Percentiles rank a stretch among this genome's conserved stretches.
Conservation (phyloP, 2,113 vertebrate genomes). For the Cyprinodon brontotheroides region DNA sequence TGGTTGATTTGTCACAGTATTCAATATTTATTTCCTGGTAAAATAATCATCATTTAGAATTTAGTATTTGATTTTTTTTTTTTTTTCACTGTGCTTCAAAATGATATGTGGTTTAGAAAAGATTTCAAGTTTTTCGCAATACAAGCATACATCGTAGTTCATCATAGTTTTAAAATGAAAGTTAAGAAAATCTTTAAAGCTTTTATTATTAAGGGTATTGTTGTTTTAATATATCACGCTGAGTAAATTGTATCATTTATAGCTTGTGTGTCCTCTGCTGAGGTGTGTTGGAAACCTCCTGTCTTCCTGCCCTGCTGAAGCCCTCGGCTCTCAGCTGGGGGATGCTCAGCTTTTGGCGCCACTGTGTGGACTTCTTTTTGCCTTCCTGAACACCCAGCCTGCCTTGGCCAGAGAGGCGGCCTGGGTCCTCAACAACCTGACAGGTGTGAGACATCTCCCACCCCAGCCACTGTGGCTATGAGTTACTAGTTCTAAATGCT, state of each 20-base stretch:
- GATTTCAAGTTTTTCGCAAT: neutral
- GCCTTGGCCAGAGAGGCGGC: constrained; percentile 85
- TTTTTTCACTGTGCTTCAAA: neutral
- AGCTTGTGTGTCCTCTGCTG: constrained; percentile 90
- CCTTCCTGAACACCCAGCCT: constrained; percentile 79
- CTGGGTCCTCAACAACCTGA: constrained; percentile 97
- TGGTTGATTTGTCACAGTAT: neutral
- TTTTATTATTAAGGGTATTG: too few species aligned
- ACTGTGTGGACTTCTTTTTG: constrained; percentile 84
- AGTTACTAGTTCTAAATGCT: neutral
- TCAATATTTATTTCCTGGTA: neutral
- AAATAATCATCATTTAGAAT: too few species aligned
- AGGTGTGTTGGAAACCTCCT: constrained; percentile 90
- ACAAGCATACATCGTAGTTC: neutral
- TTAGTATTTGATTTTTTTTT: too few species aligned
- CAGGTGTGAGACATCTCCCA: constrained; percentile 73
- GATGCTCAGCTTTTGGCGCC: constrained; percentile 80
- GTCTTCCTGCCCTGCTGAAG: constrained; percentile 61
- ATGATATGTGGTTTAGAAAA: neutral
- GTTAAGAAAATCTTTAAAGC: neutral
- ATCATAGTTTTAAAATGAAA: neutral
- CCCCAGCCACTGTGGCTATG: neutral
- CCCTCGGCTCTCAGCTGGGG: constrained; percentile 38
- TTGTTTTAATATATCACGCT: neutral
- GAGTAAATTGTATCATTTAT: neutral